phyloP scores from a whole-genome alignment of 2,888 invertebrate genomes.

The Danaus chrysippus region DNA sequence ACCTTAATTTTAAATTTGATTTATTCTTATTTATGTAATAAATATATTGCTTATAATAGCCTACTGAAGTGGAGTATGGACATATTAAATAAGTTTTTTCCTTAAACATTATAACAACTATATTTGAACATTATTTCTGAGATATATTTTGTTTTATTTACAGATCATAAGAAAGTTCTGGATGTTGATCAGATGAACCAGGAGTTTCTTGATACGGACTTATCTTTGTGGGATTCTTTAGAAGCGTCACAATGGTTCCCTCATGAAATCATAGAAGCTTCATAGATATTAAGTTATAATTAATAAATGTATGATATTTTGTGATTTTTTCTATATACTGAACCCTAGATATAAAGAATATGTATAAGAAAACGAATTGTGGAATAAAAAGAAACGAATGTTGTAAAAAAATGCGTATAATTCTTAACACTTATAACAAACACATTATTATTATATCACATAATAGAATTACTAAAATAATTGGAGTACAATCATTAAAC shows the following conservation, averaged over 20 bases:
- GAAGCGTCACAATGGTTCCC: constrained; percentile 92
- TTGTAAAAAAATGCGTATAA: not conserved
- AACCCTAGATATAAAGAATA: too few relatives aligned
- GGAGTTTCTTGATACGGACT: constrained; percentile 86
- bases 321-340: too few relatives aligned
- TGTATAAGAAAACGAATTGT: too few relatives aligned
- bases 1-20: too few relatives aligned
- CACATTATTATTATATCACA: too few relatives aligned
- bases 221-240: constrained; percentile 88
- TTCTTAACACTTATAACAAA: not conserved
- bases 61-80: too few relatives aligned
- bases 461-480: too few relatives aligned
- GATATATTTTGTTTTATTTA: constrained; percentile 37
- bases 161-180: constrained; percentile 86
- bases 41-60: too few relatives aligned
- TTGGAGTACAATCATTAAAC: too few relatives aligned
- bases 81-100: not conserved
- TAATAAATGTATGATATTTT: constrained; percentile 1
- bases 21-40: too few relatives aligned
- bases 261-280: constrained; percentile 83
- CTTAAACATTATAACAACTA: not conserved
- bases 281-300: constrained; percentile 35
- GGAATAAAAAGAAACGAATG: not conserved
- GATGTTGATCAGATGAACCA: constrained; percentile 88
- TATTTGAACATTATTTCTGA: constrained; percentile 5